Conservation (phyloP, 2,888 invertebrate genomes). For the Halocaridina rubra region DNA sequence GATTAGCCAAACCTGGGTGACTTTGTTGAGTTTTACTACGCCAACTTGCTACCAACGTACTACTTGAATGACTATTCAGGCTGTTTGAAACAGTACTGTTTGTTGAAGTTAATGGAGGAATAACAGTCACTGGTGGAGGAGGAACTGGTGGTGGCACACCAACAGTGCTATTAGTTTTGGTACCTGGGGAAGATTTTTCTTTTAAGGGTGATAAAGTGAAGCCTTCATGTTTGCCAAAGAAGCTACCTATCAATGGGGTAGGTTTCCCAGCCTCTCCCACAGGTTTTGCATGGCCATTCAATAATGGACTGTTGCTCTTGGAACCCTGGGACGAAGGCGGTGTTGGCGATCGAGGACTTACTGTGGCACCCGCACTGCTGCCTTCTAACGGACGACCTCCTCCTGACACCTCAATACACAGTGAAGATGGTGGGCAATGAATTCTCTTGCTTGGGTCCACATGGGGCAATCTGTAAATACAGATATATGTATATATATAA, state of each 20-base stretch:
- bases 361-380: neutral
- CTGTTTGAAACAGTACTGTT: neutral
- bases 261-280: constrained; percentile 1
- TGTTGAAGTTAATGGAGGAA: neutral
- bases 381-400: constrained; percentile 18
- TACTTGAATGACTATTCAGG: neutral
- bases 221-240: constrained; percentile 89
- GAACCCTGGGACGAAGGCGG: constrained; percentile 61
- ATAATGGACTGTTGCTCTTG: constrained; percentile 63
- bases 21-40: neutral
- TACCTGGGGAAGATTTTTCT: constrained; percentile 32
- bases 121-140: constrained; percentile 4
- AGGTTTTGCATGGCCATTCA: constrained; percentile 50
- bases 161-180: neutral
- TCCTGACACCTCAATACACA: constrained; percentile 36
- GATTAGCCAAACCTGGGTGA: neutral
- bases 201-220: constrained; percentile 79
- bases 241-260: constrained; percentile 70
- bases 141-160: neutral
- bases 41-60: constrained; percentile 6
- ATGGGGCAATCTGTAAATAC: constrained; percentile 27
- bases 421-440: constrained; percentile 21
- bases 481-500: too few relatives aligned
- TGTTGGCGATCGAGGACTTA: constrained; percentile 44
- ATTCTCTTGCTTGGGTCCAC: constrained; percentile 21